These are phyloP conservation scores for Brachyistius frenatus DNA, from an alignment of 2,113 vertebrate species.

Conservation along the genomic window DNA sequence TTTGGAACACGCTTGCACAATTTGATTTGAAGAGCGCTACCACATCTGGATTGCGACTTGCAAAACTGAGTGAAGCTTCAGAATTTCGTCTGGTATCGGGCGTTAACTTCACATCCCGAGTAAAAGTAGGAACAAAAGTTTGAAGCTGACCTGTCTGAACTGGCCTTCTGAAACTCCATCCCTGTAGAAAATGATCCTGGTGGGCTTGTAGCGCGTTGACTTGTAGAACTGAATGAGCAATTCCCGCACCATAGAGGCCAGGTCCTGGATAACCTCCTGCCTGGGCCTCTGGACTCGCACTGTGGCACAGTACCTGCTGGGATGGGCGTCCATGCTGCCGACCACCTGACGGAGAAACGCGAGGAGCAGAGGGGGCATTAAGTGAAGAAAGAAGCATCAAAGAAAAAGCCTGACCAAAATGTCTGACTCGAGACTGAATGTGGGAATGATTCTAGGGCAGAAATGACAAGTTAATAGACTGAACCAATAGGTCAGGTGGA, in stretches of 20 bases:
- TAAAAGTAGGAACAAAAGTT: not conserved
- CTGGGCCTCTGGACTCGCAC: conserved; percentile 96
- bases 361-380: not conserved
- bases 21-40: too few species aligned
- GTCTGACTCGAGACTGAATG: not conserved
- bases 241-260: conserved; percentile 98
- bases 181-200: conserved; percentile 97
- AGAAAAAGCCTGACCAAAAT: not conserved
- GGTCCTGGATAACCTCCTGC: conserved; percentile 98
- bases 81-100: not conserved
- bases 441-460: not conserved
- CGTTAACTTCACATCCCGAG: not conserved
- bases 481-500: not conserved
- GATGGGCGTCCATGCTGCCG: conserved; percentile 99
- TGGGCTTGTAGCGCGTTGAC: conserved; percentile 98
- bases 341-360: conserved; percentile 88
- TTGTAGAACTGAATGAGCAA: conserved; percentile 99
- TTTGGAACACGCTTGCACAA: too few species aligned
- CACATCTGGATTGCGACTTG: too few species aligned
- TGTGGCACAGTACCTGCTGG: conserved; percentile 98
- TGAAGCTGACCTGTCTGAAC: conserved; percentile 92
- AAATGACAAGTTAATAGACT: not conserved
- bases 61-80: too few species aligned
- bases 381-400: not conserved
- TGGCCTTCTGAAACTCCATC: conserved; percentile 96